Conservation (phyloP, 2,113 vertebrate genomes). For the Coptodon bakossiorum region DNA sequence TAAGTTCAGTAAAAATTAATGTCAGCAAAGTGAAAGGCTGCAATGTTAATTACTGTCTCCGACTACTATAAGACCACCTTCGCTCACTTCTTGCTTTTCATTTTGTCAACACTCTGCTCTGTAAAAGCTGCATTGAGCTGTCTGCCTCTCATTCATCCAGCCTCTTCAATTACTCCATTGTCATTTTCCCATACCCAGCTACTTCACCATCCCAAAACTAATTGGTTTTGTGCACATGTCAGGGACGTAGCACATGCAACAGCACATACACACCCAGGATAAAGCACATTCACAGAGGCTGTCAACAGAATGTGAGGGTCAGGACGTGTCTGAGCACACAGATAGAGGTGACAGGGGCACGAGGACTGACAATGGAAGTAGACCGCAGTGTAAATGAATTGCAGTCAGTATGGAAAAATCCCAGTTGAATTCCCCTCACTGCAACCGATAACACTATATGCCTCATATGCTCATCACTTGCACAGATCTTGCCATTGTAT, state of each 20-base stretch:
- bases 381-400: slow-evolving; percentile 22
- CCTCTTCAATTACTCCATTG: slow-evolving; percentile 64
- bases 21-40: slow-evolving; percentile 6
- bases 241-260: slow-evolving; percentile 15
- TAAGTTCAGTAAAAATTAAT: not conserved
- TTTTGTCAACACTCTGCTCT: slow-evolving; percentile 33
- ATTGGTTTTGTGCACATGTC: slow-evolving; percentile 66
- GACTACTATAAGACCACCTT: slow-evolving; percentile 9
- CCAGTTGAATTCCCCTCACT: not conserved
- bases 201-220: slow-evolving; percentile 56
- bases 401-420: not conserved
- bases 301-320: slow-evolving; percentile 31
- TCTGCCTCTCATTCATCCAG: slow-evolving; percentile 47
- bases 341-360: slow-evolving; percentile 40
- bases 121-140: slow-evolving; percentile 48
- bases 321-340: slow-evolving; percentile 29
- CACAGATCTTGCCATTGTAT: not conserved
- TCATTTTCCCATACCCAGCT: slow-evolving; percentile 44
- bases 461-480: not conserved
- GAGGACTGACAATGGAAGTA: not conserved
- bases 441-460: not conserved
- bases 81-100: slow-evolving; percentile 5
- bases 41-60: slow-evolving; percentile 42
- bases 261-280: not conserved
- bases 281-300: not conserved